A percentile compares a stretch with the other conserved stretches of the same genome.
Evolutionary conservation across 1,140 invertebrate genomes (phyloP).

Genomic region (Caenorhabditis elegans): WBcel235 BX284603.4:6417001-6417500

Average conservation of each 20-base stretch:
- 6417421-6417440: no score
- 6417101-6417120: constrained; percentile 16
- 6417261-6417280: not conserved
- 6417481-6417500: constrained; percentile 26
- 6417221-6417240: constrained; percentile 38
- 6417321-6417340: no score
- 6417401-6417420: no score
- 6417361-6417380: no score
- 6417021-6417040: constrained; percentile 52
- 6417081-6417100: not conserved
- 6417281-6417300: not conserved
- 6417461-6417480: constrained; percentile 30
- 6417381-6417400: no score
- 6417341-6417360: not conserved
- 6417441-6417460: constrained; percentile 31
- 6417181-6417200: not conserved
- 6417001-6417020: constrained; percentile 50
- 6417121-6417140: constrained; percentile 41
- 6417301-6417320: not conserved
- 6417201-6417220: constrained; percentile 14
- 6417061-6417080: not conserved
- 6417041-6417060: not conserved
- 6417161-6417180: constrained; percentile 29
- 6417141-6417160: constrained; percentile 42
- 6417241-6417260: constrained; percentile 43